Conservation (phyloP, 2,113 vertebrate species). For the Scytalopus superciliaris region DNA sequence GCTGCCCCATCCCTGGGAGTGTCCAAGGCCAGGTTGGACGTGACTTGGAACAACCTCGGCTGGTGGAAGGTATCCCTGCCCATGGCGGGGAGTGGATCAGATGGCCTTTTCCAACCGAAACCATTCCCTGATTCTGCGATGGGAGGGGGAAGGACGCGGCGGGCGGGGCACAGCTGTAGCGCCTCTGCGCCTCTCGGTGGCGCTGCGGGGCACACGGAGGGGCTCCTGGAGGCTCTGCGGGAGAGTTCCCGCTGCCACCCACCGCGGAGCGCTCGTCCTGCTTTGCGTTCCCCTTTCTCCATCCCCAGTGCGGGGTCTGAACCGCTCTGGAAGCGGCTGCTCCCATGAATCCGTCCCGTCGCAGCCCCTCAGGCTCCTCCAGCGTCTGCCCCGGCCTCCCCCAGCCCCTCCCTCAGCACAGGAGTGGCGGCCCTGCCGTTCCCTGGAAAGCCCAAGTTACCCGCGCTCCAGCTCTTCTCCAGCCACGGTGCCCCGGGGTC, state of each 20-base stretch:
- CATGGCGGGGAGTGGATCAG: neutral
- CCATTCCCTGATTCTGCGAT: rapidly evolving
- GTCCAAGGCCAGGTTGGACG: neutral
- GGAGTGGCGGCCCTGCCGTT: neutral
- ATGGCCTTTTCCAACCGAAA: rapidly evolving
- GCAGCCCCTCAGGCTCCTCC: no score
- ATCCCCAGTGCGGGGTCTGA: neutral
- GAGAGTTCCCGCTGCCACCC: neutral
- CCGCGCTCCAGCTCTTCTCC: neutral
- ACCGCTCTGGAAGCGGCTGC: no score
- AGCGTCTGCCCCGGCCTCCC: no score
- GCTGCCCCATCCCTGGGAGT: neutral
- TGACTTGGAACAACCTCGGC: rapidly evolving
- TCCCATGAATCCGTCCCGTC: neutral
- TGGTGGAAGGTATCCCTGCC: neutral
- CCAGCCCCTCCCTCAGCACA: neutral
- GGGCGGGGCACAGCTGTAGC: neutral
- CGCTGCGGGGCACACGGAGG: neutral
- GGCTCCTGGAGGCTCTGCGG: neutral
- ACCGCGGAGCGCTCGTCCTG: no score
- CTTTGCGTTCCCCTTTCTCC: rapidly evolving
- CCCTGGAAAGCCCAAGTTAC: neutral
- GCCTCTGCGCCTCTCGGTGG: neutral
- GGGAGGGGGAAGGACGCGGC: rapidly evolving
- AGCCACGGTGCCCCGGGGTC: neutral